These are phyloP conservation scores for Clamator glandarius DNA, from an alignment of 2,797 vertebrate species.

Conservation along the genomic window DNA sequence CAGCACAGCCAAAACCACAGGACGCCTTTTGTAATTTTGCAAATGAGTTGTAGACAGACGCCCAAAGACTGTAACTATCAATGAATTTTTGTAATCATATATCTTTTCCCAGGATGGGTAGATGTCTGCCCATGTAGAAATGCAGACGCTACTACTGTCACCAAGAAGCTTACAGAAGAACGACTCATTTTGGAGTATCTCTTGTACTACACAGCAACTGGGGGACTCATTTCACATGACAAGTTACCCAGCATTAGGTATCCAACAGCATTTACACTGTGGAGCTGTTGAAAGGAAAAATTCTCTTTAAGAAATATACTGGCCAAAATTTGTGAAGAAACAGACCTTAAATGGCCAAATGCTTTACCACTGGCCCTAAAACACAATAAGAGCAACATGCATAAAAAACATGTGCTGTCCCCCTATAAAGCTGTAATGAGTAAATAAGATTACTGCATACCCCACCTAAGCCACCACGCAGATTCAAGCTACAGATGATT, in stretches of 20 bases:
- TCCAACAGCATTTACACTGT: background rate
- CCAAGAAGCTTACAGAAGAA: background rate
- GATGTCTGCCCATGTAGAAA: background rate
- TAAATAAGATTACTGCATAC: background rate
- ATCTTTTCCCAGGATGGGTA: background rate
- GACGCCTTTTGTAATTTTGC: background rate
- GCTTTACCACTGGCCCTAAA: background rate
- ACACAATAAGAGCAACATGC: background rate
- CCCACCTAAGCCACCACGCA: background rate
- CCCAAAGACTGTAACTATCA: background rate
- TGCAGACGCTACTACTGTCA: background rate
- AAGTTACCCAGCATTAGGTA: background rate
- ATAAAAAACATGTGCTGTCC: accelerated
- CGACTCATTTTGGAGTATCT: background rate
- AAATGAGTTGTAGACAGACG: background rate
- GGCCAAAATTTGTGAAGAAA: background rate
- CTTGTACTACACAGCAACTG: accelerated
- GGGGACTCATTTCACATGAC: background rate
- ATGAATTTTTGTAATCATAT: background rate
- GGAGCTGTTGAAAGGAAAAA: background rate
- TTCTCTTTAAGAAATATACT: background rate
- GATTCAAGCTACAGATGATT: background rate
- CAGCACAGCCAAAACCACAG: background rate
- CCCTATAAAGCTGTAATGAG: background rate
- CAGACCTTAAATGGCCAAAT: background rate